Evolutionary conservation across 1,140 invertebrate genomes (phyloP).

Genomic region (Asobara japonica): DNA sequence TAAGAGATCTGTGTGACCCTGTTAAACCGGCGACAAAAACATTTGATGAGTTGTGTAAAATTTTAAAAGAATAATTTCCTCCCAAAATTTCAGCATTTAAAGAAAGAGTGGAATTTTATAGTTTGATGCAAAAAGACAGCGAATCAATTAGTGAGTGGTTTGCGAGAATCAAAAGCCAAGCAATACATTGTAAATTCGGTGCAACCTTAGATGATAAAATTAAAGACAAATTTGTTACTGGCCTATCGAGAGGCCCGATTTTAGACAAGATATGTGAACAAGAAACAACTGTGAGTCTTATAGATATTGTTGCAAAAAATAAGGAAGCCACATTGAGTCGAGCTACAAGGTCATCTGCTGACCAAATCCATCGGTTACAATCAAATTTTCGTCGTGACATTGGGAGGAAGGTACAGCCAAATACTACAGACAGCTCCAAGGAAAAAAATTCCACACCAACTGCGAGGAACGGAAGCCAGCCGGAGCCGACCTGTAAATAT

Average conservation of each 20-base stretch:
- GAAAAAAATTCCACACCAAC: no score
- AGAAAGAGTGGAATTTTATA: conserved; percentile 37
- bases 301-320: conserved; percentile 36
- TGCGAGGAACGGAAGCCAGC: no score
- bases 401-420: neutral
- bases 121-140: conserved; percentile 25
- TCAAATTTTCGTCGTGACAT: neutral
- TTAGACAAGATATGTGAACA: conserved; percentile 44
- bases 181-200: conserved; percentile 37
- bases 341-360: conserved; percentile 15
- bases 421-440: no score
- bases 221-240: conserved; percentile 47
- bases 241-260: conserved; percentile 35
- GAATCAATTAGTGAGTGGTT: conserved; percentile 38
- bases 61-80: conserved; percentile 39
- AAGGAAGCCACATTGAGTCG: conserved; percentile 43
- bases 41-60: conserved; percentile 34
- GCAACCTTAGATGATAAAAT: conserved; percentile 36
- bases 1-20: conserved; percentile 42
- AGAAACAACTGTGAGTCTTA: conserved; percentile 34
- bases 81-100: conserved; percentile 34
- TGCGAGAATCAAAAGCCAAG: conserved; percentile 34
- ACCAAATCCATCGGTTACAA: conserved; percentile 29
- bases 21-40: conserved; percentile 25
- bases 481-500: no score